Evolutionary conservation across 2,113 vertebrate genomes (phyloP).

Genomic region (Galbula dea): DNA sequence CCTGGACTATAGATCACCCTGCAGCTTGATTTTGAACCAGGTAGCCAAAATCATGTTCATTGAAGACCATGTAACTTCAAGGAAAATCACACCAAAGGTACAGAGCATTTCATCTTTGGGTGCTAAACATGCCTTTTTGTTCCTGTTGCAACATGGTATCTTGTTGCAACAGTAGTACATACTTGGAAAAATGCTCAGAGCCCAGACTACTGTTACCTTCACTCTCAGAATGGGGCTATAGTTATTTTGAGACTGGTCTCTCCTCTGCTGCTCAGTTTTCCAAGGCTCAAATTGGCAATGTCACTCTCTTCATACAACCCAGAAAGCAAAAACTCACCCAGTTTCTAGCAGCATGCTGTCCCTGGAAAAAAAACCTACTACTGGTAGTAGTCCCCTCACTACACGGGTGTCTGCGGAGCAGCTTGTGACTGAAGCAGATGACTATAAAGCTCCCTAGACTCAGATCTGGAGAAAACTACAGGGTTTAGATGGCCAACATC

Average conservation of each 20-base stretch:
- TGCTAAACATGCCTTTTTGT: not conserved
- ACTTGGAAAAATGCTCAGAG: not conserved
- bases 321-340: not conserved
- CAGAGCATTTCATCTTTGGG: not conserved
- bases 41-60: fast-evolving
- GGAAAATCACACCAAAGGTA: not conserved
- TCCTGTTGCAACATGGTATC: not conserved
- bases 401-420: not conserved
- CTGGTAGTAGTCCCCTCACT: not conserved
- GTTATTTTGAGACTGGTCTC: not conserved
- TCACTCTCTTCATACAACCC: not conserved
- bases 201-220: not conserved
- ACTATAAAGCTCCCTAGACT: not conserved
- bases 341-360: not conserved
- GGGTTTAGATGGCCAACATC: not conserved
- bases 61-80: not conserved
- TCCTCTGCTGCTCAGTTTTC: not conserved
- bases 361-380: not conserved
- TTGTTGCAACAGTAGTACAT: not conserved
- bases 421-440: not conserved
- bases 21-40: not conserved
- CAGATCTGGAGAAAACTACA: not conserved
- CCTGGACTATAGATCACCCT: not conserved
- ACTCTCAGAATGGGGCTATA: not conserved
- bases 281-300: not conserved